These are phyloP conservation scores for Metalampra italica DNA, from an alignment of 2,888 invertebrate genomes.

Conservation along the genomic window DNA sequence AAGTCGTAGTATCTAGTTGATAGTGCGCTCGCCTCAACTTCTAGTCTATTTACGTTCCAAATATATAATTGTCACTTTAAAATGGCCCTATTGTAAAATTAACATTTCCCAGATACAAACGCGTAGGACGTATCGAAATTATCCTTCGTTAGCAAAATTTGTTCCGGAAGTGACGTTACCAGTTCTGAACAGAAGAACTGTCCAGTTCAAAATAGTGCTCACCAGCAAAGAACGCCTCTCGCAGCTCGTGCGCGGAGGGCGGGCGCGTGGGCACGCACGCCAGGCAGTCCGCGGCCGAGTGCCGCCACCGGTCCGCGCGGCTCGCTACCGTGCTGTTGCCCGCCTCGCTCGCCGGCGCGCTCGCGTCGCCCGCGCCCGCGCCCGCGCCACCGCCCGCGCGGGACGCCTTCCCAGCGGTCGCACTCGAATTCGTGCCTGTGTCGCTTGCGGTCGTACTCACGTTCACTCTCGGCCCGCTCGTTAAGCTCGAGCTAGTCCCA, in stretches of 20 bases:
- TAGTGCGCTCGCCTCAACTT: no score
- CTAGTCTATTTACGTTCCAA: no score
- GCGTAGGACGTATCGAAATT: no score
- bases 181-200: no score
- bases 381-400: not conserved
- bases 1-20: no score
- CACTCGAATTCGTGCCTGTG: not conserved
- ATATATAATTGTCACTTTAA: no score
- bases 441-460: conserved; percentile 1
- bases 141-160: no score
- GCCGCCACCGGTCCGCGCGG: conserved; percentile 40
- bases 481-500: not conserved
- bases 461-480: not conserved
- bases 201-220: conserved; percentile 6
- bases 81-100: no score
- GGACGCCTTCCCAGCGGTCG: not conserved
- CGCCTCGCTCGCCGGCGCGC: conserved; percentile 2
- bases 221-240: conserved; percentile 73
- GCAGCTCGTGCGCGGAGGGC: conserved; percentile 61
- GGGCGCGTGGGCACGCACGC: conserved; percentile 63
- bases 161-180: no score
- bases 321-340: conserved; percentile 15
- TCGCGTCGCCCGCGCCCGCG: not conserved
- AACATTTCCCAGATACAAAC: no score
- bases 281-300: conserved; percentile 52